A percentile compares a stretch with the other conserved stretches of the same genome.
These are phyloP conservation scores for Pitta sordida DNA, from an alignment of 2,113 vertebrate species.

Conservation along the genomic window DNA sequence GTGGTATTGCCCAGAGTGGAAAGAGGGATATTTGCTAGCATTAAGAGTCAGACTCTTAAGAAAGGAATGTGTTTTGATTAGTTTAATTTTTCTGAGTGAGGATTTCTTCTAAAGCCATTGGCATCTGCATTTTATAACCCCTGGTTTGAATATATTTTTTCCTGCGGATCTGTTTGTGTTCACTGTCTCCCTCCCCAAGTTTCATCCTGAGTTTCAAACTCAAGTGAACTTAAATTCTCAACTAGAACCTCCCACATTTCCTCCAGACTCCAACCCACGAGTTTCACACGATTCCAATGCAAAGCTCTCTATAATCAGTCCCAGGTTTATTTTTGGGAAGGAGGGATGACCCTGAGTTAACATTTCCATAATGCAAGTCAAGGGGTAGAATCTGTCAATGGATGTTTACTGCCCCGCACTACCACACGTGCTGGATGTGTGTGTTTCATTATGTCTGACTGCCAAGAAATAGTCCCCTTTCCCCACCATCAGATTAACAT, in stretches of 20 bases:
- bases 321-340: not conserved
- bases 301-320: conserved; percentile 7
- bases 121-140: not conserved
- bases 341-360: not conserved
- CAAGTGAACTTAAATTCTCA: conserved; percentile 19
- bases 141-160: not conserved
- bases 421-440: not conserved
- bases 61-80: not conserved
- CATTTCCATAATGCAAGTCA: not conserved
- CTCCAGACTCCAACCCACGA: not conserved
- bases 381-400: not conserved
- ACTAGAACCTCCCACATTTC: conserved; percentile 37
- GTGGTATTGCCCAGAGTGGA: not conserved
- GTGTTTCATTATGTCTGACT: not conserved
- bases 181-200: not conserved
- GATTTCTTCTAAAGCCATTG: not conserved
- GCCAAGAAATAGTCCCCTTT: not conserved
- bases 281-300: conserved; percentile 12
- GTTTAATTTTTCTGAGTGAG: not conserved
- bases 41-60: not conserved
- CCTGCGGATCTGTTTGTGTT: not conserved
- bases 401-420: not conserved
- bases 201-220: conserved; percentile 12
- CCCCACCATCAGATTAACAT: not conserved
- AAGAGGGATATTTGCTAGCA: not conserved